Conservation (phyloP, 1,140 invertebrate genomes). For the Drosophila jambulina region DNA sequence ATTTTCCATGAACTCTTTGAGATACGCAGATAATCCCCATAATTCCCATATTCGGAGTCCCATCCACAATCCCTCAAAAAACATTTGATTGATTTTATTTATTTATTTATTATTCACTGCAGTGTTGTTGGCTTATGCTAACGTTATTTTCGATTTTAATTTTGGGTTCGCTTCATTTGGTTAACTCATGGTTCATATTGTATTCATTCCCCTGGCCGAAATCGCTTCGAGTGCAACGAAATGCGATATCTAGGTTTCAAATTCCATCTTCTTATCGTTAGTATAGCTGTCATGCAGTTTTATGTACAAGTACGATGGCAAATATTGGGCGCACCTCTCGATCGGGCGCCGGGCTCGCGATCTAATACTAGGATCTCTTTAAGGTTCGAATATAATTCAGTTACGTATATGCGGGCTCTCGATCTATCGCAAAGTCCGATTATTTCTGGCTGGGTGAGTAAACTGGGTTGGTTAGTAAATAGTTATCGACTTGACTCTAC, state of each 20-base stretch:
- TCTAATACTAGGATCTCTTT: conserved; percentile 57
- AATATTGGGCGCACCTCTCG: conserved; percentile 36
- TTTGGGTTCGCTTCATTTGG: conserved; percentile 23
- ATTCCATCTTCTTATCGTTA: conserved; percentile 44
- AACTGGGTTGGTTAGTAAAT: conserved; percentile 61
- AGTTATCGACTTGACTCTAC: conserved; percentile 60
- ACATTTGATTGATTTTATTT: conserved; percentile 59
- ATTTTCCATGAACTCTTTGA: no score
- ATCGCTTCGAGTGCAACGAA: conserved; percentile 28
- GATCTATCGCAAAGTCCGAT: conserved; percentile 37
- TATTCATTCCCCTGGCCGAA: conserved; percentile 42
- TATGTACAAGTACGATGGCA: conserved; percentile 67
- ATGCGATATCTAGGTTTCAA: not conserved
- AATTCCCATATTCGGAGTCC: not conserved
- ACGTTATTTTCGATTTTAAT: conserved; percentile 51
- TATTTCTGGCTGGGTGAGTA: conserved; percentile 46
- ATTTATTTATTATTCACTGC: conserved; percentile 68
- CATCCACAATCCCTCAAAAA: conserved; percentile 9
- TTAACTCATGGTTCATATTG: conserved; percentile 39
- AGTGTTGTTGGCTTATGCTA: conserved; percentile 60
- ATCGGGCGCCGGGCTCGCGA: conserved; percentile 19
- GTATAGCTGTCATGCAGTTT: conserved; percentile 51
- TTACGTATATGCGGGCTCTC: conserved; percentile 74
- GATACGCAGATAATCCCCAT: not conserved
- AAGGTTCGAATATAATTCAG: conserved; percentile 76